A percentile compares a stretch with the other conserved stretches of the same genome.
phyloP scores from a whole-genome alignment of 2,797 vertebrate species.

The Pangasius krempfi region DNA sequence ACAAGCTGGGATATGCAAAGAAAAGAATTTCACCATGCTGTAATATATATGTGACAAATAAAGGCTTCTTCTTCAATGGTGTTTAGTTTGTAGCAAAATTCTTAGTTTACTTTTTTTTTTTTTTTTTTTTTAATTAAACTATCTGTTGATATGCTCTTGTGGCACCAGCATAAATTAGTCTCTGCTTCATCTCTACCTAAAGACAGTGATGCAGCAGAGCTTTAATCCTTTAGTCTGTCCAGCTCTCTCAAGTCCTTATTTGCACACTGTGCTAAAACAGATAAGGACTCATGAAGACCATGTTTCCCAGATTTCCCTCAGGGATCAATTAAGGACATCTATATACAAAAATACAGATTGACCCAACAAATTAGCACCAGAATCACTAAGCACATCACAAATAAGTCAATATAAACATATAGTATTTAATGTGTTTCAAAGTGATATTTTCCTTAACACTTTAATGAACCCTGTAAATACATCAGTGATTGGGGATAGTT shows the following conservation, averaged over 20 bases:
- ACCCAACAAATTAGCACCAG: background rate
- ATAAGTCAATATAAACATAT: background rate
- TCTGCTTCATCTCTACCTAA: background rate
- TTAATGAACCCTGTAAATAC: background rate
- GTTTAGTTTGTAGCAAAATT: background rate
- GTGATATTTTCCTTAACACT: background rate
- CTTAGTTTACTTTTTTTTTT: background rate
- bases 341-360: background rate
- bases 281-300: background rate
- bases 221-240: background rate
- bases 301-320: background rate
- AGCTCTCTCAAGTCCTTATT: background rate
- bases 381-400: background rate
- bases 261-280: background rate
- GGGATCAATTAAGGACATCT: background rate
- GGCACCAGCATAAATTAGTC: background rate
- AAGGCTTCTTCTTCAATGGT: background rate
- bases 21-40: too few species aligned
- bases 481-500: background rate
- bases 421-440: background rate
- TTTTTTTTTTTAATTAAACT: background rate
- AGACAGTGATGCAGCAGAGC: background rate
- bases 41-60: too few species aligned
- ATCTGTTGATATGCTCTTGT: background rate
- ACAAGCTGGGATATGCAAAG: too few species aligned